A percentile compares a stretch with the other conserved stretches of the same genome.
Conservation (phyloP, 1,140 invertebrate genomes). For the Drosophila burlai region DNA sequence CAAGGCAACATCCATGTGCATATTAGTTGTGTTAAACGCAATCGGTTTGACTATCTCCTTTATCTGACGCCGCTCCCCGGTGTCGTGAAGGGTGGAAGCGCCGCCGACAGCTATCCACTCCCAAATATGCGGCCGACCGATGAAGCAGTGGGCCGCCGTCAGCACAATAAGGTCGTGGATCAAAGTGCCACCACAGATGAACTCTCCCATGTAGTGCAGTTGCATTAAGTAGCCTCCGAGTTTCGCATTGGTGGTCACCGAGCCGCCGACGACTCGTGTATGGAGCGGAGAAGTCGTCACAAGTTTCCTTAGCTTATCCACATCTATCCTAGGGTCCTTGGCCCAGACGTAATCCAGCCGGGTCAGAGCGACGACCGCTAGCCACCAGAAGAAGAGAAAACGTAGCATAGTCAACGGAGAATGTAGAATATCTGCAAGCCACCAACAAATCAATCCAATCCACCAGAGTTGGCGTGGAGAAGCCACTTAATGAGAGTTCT, state of each 20-base stretch:
- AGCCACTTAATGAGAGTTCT: conserved; percentile 30
- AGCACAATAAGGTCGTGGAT: conserved; percentile 48
- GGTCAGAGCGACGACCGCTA: background rate
- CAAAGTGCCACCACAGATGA: conserved; percentile 62
- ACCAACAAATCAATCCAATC: background rate
- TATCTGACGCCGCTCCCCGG: background rate
- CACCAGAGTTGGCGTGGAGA: conserved; percentile 5
- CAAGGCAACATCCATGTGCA: conserved; percentile 72
- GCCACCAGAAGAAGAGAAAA: background rate
- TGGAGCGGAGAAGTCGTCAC: background rate
- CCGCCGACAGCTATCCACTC: conserved; percentile 37
- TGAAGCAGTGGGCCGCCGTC: conserved; percentile 66
- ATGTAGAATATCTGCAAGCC: background rate
- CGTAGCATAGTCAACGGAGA: conserved; percentile 7
- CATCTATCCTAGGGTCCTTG: background rate
- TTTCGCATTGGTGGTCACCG: conserved; percentile 40
- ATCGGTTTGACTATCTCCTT: conserved; percentile 22
- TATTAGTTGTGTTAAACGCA: background rate
- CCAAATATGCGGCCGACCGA: background rate
- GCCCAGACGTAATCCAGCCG: background rate
- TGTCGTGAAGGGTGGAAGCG: conserved; percentile 29
- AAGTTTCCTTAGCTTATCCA: conserved; percentile 9
- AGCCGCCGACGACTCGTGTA: conserved; percentile 60
- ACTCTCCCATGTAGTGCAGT: conserved; percentile 27
- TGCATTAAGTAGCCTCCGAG: conserved; percentile 63